Evolutionary conservation across 2,797 vertebrate species (phyloP), one percentile per base, ranked within the genome.

Genomic region (Tokudaia tokunoshimensis): DNA sequence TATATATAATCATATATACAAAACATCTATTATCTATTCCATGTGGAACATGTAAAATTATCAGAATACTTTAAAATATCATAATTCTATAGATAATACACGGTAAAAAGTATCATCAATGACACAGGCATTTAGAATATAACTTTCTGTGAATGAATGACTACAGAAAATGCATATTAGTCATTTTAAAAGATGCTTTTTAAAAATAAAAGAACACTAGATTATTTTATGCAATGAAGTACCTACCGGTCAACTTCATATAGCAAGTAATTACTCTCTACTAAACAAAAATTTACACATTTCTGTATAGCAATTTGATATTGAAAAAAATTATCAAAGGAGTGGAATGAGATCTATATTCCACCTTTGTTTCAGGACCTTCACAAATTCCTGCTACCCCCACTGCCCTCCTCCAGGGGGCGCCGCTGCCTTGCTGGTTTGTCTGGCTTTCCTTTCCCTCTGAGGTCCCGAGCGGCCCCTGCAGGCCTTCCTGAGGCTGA

Each of bases 31-130:
- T 34, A 70, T 34, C 6, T 70, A 29, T 65, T 31, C 63, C 63
- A 14, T 65, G 63, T 52, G 74, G 86, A 90, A 20, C 24, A 63
- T 67, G 55, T 19, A 85, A 57, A 95, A 65, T 20, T 78, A 74
- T 78, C 57, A 85, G 55, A 81, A 57, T 85, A 63, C 20, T 82
- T 90, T 41, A 65, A 94, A 82, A 70, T 47, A 14, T 88, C 55
- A 95, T 7, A 59, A 31, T 79, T 92, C 76, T 44, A 79, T n/a
- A 50, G 14, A 1, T 47, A 55, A 19, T 19, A 61, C 0, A 12
- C 22, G 84, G 78, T 76, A 93, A 83, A 92, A 97, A 63, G n/a
- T 59, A 87, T 65, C 70, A 59, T 44, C 44, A 78, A 2, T 31
- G 26, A 55, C 44, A 78, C 8, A 52, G 47, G 37, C 47, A 85